phyloP scores from a whole-genome alignment of 1,140 invertebrate genomes.

The Drosophila bifasciata region DNA sequence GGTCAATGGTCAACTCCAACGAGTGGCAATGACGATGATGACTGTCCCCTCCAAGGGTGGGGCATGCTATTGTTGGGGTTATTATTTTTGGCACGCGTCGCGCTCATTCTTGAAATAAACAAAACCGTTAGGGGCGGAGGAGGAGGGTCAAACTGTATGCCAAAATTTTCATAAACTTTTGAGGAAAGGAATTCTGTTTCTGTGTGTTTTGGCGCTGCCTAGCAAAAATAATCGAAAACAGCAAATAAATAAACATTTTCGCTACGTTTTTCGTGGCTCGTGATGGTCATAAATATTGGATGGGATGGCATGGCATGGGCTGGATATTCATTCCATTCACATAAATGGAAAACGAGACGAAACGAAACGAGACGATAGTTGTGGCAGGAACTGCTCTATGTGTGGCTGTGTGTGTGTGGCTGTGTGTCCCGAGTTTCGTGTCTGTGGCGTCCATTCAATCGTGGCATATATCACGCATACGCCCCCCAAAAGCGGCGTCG shows the following conservation, averaged over 20 bases:
- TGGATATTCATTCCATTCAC: not conserved
- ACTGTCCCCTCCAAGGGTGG: constrained; percentile 9
- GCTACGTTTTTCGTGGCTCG: not conserved
- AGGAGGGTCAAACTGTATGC: too few relatives aligned
- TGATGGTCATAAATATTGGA: not conserved
- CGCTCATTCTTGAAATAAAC: constrained; percentile 60
- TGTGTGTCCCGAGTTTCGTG: not conserved
- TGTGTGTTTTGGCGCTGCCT: constrained; percentile 1
- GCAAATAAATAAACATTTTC: constrained; percentile 62
- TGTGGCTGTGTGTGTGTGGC: not conserved
- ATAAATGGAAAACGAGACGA: not conserved
- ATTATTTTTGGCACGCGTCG: constrained; percentile 81
- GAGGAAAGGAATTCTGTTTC: constrained; percentile 47
- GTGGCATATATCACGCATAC: constrained; percentile 34
- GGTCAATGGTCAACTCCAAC: constrained; percentile 12
- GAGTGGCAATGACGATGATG: not conserved
- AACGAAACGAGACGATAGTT: constrained; percentile 16
- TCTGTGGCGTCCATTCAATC: constrained; percentile 17
- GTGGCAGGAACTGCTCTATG: too few relatives aligned
- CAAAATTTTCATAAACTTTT: constrained; percentile 72
- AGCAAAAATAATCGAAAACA: constrained; percentile 40
- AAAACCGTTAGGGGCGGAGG: too few relatives aligned
- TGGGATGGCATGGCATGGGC: too few relatives aligned
- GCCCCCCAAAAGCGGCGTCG: constrained; percentile 2
- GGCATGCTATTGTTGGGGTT: constrained; percentile 55